Evolutionary conservation across 2,113 vertebrate species (phyloP).

Genomic region (Psammodynastes pulverulentus): DNA sequence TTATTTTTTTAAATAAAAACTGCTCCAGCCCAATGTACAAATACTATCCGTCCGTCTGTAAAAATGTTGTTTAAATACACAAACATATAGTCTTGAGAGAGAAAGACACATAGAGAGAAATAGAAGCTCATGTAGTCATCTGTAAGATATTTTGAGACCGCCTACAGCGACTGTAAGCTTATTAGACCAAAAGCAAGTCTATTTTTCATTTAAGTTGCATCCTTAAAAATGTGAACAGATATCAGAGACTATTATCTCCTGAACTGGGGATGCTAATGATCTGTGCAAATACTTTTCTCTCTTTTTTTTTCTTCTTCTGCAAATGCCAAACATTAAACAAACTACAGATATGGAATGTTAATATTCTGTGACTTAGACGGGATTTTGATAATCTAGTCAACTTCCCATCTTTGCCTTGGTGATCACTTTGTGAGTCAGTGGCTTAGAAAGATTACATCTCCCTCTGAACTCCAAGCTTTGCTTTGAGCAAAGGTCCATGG

Average conservation of each 20-base stretch:
- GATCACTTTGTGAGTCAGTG: constrained; percentile 7
- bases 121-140: background rate
- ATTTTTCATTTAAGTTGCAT: constrained; percentile 23
- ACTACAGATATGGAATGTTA: constrained; percentile 5
- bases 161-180: background rate
- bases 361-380: background rate
- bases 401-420: background rate
- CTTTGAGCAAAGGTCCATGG: rapidly evolving
- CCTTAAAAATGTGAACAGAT: background rate
- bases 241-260: background rate
- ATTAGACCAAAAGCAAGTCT: background rate
- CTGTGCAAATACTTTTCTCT: background rate
- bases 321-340: constrained; percentile 27
- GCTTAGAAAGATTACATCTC: constrained; percentile 20
- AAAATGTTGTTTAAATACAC: background rate
- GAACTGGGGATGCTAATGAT: constrained; percentile 13
- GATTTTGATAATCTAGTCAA: background rate
- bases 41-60: background rate
- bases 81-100: background rate
- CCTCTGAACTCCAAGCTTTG: background rate
- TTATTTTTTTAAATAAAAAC: background rate
- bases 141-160: background rate
- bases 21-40: background rate
- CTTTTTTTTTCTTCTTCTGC: background rate
- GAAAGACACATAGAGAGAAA: background rate